Evolutionary conservation across 2,888 invertebrate genomes (phyloP).

Genomic region (Lymantria dispar): DNA sequence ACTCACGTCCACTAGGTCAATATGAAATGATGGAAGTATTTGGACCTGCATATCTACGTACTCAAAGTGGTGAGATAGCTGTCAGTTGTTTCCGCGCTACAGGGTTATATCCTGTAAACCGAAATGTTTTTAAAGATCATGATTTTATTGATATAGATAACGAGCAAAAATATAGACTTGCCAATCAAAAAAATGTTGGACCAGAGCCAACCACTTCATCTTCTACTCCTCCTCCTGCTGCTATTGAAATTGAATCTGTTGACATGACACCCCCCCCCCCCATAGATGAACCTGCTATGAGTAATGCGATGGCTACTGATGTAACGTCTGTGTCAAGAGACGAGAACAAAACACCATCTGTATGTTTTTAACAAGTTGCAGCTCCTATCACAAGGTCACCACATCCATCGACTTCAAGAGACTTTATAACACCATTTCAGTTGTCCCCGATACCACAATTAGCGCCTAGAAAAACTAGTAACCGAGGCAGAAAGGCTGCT

Average conservation of each 20-base stretch:
- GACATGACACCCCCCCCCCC: slow-evolving; percentile 32
- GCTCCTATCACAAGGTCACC: background rate
- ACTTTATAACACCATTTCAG: background rate
- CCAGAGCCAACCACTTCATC: slow-evolving; percentile 36
- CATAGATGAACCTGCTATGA: slow-evolving; percentile 13
- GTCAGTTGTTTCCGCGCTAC: no score
- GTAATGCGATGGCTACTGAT: no score
- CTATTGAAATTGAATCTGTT: slow-evolving; percentile 37
- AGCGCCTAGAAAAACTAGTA: background rate
- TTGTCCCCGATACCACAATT: background rate
- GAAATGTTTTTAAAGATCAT: slow-evolving; percentile 41
- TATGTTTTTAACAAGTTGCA: background rate
- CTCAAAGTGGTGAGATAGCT: no score
- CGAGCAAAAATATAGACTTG: no score
- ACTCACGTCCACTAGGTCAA: no score
- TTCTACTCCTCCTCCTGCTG: slow-evolving; percentile 36
- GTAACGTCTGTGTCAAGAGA: background rate
- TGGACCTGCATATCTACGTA: no score
- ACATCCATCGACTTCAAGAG: background rate
- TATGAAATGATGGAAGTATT: no score
- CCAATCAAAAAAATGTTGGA: slow-evolving; percentile 19
- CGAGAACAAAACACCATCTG: background rate
- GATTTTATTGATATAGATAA: slow-evolving; percentile 21
- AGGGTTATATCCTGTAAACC: no score
- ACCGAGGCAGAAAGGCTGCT: background rate